phyloP scores from a whole-genome alignment of 2,113 vertebrate genomes.

The Anolis sagrei region DNA sequence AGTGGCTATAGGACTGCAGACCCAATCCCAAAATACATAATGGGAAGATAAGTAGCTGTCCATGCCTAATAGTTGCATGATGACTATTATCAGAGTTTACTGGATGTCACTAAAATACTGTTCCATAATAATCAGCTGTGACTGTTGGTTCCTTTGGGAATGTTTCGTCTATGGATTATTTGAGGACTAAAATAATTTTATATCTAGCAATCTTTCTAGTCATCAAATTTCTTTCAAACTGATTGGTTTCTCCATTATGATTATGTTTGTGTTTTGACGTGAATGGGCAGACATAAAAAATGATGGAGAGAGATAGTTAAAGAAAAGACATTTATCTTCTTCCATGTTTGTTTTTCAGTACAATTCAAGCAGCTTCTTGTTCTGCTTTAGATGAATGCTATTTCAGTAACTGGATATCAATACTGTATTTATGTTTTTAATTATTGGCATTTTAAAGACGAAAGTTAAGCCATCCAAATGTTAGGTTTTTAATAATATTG shows the following conservation, averaged over 20 bases:
- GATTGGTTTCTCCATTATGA: conserved; percentile 83
- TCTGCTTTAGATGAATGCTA: conserved; percentile 46
- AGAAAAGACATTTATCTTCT: conserved; percentile 13
- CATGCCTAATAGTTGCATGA: conserved; percentile 42
- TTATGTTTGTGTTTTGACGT: conserved; percentile 20
- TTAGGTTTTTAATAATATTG: conserved; percentile 23
- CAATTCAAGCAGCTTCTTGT: conserved; percentile 35
- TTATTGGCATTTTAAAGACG: not conserved
- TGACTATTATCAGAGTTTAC: conserved; percentile 49
- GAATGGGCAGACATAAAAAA: conserved; percentile 12
- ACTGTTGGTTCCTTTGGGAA: conserved; percentile 80
- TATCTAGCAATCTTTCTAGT: not conserved
- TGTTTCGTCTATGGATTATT: conserved; percentile 71
- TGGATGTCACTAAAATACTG: conserved; percentile 75
- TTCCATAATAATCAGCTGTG: conserved; percentile 84
- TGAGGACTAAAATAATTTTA: conserved; percentile 72
- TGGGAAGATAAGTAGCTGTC: conserved; percentile 19
- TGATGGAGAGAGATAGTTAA: conserved; percentile 30
- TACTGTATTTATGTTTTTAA: not conserved
- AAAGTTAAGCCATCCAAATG: conserved; percentile 4
- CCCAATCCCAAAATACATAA: conserved; percentile 3
- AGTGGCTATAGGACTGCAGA: not conserved
- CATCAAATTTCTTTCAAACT: conserved; percentile 76
- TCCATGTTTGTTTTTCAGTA: conserved; percentile 37
- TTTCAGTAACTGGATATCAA: not conserved